These are phyloP conservation scores for Drosophila nr. perissopoda DNA, from an alignment of 2,888 invertebrate genomes.

Conservation along the genomic window DNA sequence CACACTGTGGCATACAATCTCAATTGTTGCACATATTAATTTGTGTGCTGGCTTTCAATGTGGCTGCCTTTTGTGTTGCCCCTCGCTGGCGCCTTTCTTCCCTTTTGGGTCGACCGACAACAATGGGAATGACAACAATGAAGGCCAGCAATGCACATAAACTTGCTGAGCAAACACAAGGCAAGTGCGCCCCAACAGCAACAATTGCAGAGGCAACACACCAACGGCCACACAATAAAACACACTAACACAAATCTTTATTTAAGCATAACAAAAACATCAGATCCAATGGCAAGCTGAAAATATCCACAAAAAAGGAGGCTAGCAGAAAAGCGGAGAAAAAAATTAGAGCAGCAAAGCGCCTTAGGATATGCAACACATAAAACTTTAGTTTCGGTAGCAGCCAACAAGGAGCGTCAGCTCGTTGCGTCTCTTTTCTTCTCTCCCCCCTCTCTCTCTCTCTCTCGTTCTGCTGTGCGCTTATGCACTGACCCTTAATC, in stretches of 20 bases:
- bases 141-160: slow-evolving; percentile 75
- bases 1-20: slow-evolving; percentile 6
- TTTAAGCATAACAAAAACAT: slow-evolving; percentile 75
- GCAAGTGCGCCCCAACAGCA: slow-evolving; percentile 50
- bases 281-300: slow-evolving; percentile 48
- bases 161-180: slow-evolving; percentile 68
- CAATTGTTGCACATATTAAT: slow-evolving; percentile 78
- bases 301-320: slow-evolving; percentile 22
- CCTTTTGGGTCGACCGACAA: slow-evolving; percentile 52
- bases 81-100: slow-evolving; percentile 50
- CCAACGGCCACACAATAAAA: slow-evolving; percentile 35
- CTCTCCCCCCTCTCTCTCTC: not conserved
- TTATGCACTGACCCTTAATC: slow-evolving; percentile 12
- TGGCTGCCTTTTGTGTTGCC: slow-evolving; percentile 54
- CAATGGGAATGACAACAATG: slow-evolving; percentile 76
- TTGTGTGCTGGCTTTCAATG: slow-evolving; percentile 54
- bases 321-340: slow-evolving; percentile 15
- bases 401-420: slow-evolving; percentile 22
- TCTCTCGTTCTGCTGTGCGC: slow-evolving; percentile 12
- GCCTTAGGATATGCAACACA: slow-evolving; percentile 76
- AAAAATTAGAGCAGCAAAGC: slow-evolving; percentile 74
- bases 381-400: slow-evolving; percentile 56
- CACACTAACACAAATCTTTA: slow-evolving; percentile 80
- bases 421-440: not conserved
- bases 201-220: slow-evolving; percentile 3